A percentile compares a stretch with the other conserved stretches of the same genome.
These are phyloP conservation scores for Cataglyphis cursor DNA, from an alignment of 2,888 invertebrate species.

Conservation along the genomic window DNA sequence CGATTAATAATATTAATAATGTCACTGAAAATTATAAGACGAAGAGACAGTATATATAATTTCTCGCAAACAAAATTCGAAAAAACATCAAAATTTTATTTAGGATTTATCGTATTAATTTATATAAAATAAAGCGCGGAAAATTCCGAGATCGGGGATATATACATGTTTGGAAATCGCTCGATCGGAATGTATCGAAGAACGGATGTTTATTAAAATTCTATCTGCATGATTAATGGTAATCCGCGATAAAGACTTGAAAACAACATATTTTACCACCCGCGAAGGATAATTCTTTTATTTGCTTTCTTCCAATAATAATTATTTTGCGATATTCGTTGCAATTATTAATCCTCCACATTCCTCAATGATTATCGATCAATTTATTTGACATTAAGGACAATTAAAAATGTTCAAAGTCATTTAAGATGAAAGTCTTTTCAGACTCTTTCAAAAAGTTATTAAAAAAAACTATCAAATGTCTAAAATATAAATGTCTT, in stretches of 20 bases:
- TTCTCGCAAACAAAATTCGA: background rate
- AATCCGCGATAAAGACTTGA: conserved; percentile 31
- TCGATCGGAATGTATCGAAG: background rate
- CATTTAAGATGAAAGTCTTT: background rate
- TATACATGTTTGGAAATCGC: background rate
- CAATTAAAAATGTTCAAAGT: background rate
- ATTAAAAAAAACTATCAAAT: background rate
- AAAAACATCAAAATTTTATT: background rate
- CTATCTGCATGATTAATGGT: conserved; percentile 56
- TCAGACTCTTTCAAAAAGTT: background rate
- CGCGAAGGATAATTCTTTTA: conserved; percentile 64
- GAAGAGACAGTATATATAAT: background rate
- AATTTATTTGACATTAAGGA: background rate
- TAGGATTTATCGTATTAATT: background rate
- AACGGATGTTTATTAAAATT: conserved; percentile 58
- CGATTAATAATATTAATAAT: background rate
- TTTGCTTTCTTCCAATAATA: conserved; percentile 56
- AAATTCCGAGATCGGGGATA: background rate
- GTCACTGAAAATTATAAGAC: background rate
- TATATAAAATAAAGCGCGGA: background rate
- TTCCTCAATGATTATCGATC: conserved; percentile 14
- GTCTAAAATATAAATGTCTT: background rate
- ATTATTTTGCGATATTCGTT: conserved; percentile 41
- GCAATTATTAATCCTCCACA: conserved; percentile 7
- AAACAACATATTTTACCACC: conserved; percentile 61